Evolutionary conservation across 2,113 vertebrate genomes (phyloP).

Genomic region (Callochromis pleurospilus): DNA sequence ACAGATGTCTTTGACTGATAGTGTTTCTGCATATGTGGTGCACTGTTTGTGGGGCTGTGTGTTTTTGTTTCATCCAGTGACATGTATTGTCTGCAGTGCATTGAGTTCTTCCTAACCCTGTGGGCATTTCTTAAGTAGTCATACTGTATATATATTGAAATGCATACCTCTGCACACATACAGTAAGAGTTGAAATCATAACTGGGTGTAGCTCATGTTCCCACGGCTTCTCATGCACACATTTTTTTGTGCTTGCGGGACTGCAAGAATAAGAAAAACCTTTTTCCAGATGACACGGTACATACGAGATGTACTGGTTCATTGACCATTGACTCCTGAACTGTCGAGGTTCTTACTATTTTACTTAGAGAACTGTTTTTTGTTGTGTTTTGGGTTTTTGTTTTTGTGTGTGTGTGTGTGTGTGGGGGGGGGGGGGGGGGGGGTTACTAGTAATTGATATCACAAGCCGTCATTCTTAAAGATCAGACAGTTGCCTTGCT

Average conservation of each 20-base stretch:
- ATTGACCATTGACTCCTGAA: neutral
- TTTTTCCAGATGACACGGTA: neutral
- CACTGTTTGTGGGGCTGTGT: neutral
- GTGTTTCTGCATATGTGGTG: neutral
- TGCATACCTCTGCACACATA: neutral
- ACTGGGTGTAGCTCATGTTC: neutral
- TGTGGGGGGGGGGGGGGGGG: neutral
- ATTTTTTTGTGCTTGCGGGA: neutral
- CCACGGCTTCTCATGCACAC: neutral
- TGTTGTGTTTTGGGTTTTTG: rapidly evolving
- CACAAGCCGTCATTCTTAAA: neutral
- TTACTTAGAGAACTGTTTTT: neutral
- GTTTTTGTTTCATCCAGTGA: neutral
- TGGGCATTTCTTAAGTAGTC: neutral
- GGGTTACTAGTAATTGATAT: neutral
- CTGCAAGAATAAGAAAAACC: neutral
- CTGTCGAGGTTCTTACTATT: neutral
- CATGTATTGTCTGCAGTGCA: neutral
- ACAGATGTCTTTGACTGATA: neutral
- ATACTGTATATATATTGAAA: neutral
- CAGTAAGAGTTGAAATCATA: neutral
- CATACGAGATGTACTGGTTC: neutral
- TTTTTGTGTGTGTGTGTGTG: no score
- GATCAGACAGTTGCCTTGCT: neutral
- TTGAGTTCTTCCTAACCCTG: neutral